Evolutionary conservation across 2,888 invertebrate species (phyloP), one percentile per base, ranked within the genome.

Genomic region (Xestia xanthographa): DNA sequence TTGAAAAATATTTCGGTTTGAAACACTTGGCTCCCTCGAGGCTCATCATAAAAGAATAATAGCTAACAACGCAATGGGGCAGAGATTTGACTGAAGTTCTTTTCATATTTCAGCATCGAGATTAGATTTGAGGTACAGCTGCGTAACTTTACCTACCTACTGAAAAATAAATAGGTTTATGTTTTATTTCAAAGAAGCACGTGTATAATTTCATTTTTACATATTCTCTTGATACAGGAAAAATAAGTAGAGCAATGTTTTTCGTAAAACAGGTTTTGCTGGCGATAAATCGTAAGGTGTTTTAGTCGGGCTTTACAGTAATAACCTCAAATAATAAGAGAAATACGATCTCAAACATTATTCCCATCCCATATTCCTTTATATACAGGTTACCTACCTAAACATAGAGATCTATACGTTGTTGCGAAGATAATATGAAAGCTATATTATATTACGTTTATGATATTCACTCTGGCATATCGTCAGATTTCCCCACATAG

Each of bases 1-100:
- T 63, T 78, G 86, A 86, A 86, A 86, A 80, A 86, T 87, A 86
- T 86, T 86, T 83, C 74, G 74, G 80, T 80, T 86, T 83, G 75
- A 74, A 86, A 83, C 83, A 80, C 86, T 83, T 80, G 70, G 69
- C 75, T 87, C 75, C 71, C 80, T 45, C 56, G 45, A 72, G 62
- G 62, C 78, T 77, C 80, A 79, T 86, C 77, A 76, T 76, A 60
- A 50, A 80, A 83, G 86, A 86, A 83, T 77, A 83, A 86, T 83
- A 73, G 66, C 66, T 69, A 74, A 79, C 66, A 74, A 75, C 58
- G 72, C 66, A 67, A 77, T 77, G 65, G 72, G 38, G 82, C 72
- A 50, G 68, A 71, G 79, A 83, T 78, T 83, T 86, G 73, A 82
- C 26, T 70, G 81, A 76, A 53, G 67, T 43, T 56, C 38, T 85